phyloP scores from a whole-genome alignment of 1,140 invertebrate species.

The Caenorhabditis briggsae region DNA sequence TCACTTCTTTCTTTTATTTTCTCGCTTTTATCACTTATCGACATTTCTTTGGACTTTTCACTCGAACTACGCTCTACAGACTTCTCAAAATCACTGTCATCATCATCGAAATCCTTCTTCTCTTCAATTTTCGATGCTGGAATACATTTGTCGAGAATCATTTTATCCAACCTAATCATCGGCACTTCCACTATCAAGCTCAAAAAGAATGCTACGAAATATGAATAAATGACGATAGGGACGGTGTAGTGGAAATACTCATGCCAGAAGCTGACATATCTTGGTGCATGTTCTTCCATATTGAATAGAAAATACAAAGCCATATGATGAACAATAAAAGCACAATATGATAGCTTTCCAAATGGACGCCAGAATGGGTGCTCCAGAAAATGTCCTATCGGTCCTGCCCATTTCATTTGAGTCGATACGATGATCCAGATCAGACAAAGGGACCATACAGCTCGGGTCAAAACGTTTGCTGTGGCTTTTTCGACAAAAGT shows the following conservation, averaged over 20 bases:
- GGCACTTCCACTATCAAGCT: conserved; percentile 6
- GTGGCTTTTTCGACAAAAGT: neutral
- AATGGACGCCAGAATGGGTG: conserved; percentile 30
- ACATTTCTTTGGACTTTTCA: neutral
- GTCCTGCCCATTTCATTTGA: conserved; percentile 29
- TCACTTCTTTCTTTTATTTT: conserved; percentile 4
- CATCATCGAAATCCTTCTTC: neutral
- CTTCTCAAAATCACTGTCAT: neutral
- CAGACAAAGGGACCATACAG: neutral
- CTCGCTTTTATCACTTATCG: neutral
- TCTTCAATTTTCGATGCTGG: conserved; percentile 15
- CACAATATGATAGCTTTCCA: conserved; percentile 22
- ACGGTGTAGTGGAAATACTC: conserved; percentile 44
- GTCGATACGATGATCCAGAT: neutral
- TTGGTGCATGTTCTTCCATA: conserved; percentile 28
- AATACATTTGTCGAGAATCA: neutral
- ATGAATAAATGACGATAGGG: conserved; percentile 18
- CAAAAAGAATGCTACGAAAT: conserved; percentile 47
- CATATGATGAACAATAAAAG: conserved; percentile 38
- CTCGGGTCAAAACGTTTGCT: neutral
- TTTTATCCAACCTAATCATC: neutral
- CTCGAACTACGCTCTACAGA: neutral
- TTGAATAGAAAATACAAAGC: conserved; percentile 8
- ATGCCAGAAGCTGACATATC: conserved; percentile 20
- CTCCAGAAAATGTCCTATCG: conserved; percentile 13